Conservation (phyloP, 2,888 invertebrate genomes). For the Acanthosepion esculentum region DNA sequence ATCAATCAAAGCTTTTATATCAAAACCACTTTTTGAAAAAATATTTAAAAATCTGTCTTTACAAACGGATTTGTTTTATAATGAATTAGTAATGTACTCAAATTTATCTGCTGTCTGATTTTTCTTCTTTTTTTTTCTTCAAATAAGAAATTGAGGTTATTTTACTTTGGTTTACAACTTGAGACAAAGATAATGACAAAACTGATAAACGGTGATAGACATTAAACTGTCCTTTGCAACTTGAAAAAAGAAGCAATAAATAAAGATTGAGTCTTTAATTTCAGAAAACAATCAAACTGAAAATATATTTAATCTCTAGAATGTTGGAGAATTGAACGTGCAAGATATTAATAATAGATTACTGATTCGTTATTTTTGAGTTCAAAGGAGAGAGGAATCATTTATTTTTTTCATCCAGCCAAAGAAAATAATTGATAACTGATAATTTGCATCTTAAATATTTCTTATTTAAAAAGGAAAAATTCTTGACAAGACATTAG, state of each 20-base stretch:
- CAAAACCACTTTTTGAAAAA: not conserved
- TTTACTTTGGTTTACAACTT: not conserved
- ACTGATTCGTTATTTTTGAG: conserved; percentile 6
- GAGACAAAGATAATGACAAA: not conserved
- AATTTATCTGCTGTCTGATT: not conserved
- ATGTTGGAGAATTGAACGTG: not conserved
- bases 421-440: not conserved
- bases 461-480: not conserved
- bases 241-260: not conserved
- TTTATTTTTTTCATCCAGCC: not conserved
- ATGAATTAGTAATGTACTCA: not conserved
- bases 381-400: not conserved
- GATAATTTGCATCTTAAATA: not conserved
- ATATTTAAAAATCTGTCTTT: not conserved
- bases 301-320: conserved; percentile 1
- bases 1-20: not conserved
- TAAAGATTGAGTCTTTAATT: conserved; percentile 20
- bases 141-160: not conserved
- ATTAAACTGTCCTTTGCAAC: not conserved
- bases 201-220: not conserved
- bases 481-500: not conserved
- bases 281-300: not conserved
- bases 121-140: not conserved
- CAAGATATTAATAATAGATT: conserved; percentile 33
- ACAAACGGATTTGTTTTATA: not conserved